Evolutionary conservation across 1,140 invertebrate species (phyloP).

Genomic region (Pteromalus puparum): DNA sequence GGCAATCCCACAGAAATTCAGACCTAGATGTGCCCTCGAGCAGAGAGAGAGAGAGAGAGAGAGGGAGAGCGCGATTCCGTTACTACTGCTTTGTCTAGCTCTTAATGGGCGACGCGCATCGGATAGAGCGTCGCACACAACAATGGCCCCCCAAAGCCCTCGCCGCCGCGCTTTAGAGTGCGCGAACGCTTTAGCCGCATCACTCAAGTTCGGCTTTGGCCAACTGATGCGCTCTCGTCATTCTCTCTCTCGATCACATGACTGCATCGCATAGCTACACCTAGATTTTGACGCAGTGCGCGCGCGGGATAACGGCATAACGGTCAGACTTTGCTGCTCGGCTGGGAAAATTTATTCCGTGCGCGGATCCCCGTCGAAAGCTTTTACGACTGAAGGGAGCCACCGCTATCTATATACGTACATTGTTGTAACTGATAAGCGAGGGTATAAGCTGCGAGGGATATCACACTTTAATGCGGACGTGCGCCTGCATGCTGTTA

Average conservation of each 20-base stretch:
- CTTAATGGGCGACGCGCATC: constrained; percentile 13
- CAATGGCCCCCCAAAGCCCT: background rate
- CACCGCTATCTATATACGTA: background rate
- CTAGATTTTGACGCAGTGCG: background rate
- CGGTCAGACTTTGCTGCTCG: background rate
- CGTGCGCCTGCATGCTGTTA: background rate
- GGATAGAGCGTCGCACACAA: background rate
- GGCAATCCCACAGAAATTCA: background rate
- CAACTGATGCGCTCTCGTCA: background rate
- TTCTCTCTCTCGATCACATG: background rate
- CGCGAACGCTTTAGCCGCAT: background rate
- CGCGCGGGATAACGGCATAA: background rate
- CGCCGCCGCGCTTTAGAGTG: background rate
- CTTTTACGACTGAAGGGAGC: background rate
- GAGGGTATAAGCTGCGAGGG: background rate
- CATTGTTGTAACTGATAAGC: background rate
- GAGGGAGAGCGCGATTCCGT: too few relatives aligned
- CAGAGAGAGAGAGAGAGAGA: background rate
- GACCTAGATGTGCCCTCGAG: constrained; percentile 2
- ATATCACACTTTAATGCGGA: background rate
- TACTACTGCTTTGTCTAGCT: constrained; percentile 12
- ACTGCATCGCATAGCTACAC: background rate
- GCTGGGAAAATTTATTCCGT: background rate
- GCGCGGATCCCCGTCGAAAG: background rate
- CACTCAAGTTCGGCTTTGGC: background rate